Base-by-base conservation (phyloP, 2,888 invertebrate species). In the Acrocera orbiculus region DNA sequence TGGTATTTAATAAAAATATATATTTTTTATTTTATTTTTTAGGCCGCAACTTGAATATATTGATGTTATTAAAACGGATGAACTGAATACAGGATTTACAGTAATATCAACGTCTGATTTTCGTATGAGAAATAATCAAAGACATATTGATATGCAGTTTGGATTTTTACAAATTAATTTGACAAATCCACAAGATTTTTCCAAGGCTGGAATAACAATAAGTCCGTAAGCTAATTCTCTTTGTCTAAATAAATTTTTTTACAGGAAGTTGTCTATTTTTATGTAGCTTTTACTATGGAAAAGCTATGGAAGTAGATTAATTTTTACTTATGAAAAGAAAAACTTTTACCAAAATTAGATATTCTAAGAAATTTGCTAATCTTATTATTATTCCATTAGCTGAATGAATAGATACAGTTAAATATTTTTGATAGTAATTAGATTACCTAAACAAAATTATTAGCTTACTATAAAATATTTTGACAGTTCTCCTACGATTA, bases 91-190 rank as follows among this genome's bases (percentile, higher is more conserved):
- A 7, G 87, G 87, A 4, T 64, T 65, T 35, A 80, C 78, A 48
- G 66, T 69, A 0, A 80, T 89, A 30, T 66, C 70, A 10, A 83
- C 86, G 0, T 70, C 71, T 6, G 71, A 74, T 45, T 89, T 73
- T 50, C 64, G 76, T 19, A 69, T 69, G 30, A 65, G 75, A 15
- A 70, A 79, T 38, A 80, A 85, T 46, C 63, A 66, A 20, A 66
- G 72, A 52, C 70, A 73, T 31, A 65, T 63, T 27, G 81, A 85
- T 46, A 70, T 85, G 63, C 74, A 78, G 51, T 87, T 86, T 51
- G 90, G 86, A 25, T 87, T 86, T 48, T 63, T 87, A 31, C 82
- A 80, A 56, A 82, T 90, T 37, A 89, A 87, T 57, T 60, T 90
- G 39, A 86, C 86, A 0, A 76, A 79, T 29, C 79, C 86, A 2